Evolutionary conservation across 2,888 invertebrate genomes (phyloP), one percentile per base, ranked within the genome.

Genomic region (Ecliptopera silaceata): DNA sequence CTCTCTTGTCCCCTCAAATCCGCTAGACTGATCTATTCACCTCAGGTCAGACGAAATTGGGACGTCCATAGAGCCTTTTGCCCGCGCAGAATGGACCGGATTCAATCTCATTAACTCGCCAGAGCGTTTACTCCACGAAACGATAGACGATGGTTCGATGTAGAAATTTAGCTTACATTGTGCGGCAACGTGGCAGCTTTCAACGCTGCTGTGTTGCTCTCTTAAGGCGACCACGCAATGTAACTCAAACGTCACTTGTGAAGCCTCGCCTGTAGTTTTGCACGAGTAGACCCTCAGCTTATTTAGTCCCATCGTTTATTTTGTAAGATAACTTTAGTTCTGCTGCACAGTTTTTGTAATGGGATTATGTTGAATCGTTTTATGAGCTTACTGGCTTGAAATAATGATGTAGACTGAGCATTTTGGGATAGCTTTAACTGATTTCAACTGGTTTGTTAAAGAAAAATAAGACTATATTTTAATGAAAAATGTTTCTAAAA

Each of bases 51-150:
- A 39, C 45, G 32, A 39, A 53, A 52, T 52, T 56, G 29, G 34
- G 26, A 38, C 52, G 47, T 22, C 13, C 29, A 43, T 20, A 48
- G 39, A 55, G 46, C 55, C 43, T 53, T 51, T 53, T 62, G 64
- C 62, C 47, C 47, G 69, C 69, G 71, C 67, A 66, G 74, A 77
- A 76, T 75, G 74, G 73, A 76, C 69, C 64, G 66, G 74, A 74
- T 73, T 70, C 72, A 75, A 79, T 78, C 74, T 79, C 72, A 77
- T 78, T 78, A 79, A 68, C 71, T 64, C 63, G 59, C 65, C 57
- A 47, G 26, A 6, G 10, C 22, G 22, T 26, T 8, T 26, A 26
- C 26, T 26, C 26, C 26, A 26, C 26, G 20, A 20, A 20, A 20
- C 26, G 6, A 26, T 26, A 26, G 10, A 26, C 26, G 26, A 8